Conservation (phyloP, 2,888 invertebrate genomes). For the Drosophila neotestacea region DNA sequence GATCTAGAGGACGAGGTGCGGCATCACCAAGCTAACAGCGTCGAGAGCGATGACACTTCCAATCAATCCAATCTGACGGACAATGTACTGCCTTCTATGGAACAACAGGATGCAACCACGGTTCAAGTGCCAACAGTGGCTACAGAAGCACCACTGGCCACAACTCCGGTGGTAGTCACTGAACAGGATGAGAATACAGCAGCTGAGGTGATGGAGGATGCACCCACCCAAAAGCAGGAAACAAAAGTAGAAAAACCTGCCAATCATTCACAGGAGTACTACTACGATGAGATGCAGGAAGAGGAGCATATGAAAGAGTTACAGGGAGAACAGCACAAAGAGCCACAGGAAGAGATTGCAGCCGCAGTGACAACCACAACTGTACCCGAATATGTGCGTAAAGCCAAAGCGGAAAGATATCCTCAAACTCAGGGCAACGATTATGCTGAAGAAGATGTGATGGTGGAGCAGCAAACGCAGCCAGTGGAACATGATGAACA, state of each 20-base stretch:
- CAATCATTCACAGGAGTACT: constrained; percentile 50
- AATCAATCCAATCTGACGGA: constrained; percentile 22
- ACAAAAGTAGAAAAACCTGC: constrained; percentile 27
- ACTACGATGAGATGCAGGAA: constrained; percentile 55
- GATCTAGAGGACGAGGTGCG: constrained; percentile 57
- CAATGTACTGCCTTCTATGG: constrained; percentile 23
- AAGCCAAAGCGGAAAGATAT: constrained; percentile 69
- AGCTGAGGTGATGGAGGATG: constrained; percentile 49
- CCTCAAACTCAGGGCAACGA: constrained; percentile 46
- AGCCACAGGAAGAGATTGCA: constrained; percentile 10
- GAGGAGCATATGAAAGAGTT: constrained; percentile 33
- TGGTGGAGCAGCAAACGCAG: constrained; percentile 50
- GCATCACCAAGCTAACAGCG: constrained; percentile 50
- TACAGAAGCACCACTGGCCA: constrained; percentile 34
- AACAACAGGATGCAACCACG: constrained; percentile 37
- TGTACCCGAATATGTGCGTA: constrained; percentile 82
- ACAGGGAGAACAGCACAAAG: constrained; percentile 37
- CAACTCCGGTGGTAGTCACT: not conserved
- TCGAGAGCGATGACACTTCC: constrained; percentile 49
- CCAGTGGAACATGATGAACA: constrained; percentile 19
- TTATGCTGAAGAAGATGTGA: constrained; percentile 65
- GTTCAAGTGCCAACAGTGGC: constrained; percentile 42
- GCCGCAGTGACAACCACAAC: constrained; percentile 61
- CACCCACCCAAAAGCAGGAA: constrained; percentile 46
- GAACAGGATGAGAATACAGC: constrained; percentile 50